Evolutionary conservation across 2,797 vertebrate species (phyloP).

Genomic region (Gadopsis bispinosus): DNA sequence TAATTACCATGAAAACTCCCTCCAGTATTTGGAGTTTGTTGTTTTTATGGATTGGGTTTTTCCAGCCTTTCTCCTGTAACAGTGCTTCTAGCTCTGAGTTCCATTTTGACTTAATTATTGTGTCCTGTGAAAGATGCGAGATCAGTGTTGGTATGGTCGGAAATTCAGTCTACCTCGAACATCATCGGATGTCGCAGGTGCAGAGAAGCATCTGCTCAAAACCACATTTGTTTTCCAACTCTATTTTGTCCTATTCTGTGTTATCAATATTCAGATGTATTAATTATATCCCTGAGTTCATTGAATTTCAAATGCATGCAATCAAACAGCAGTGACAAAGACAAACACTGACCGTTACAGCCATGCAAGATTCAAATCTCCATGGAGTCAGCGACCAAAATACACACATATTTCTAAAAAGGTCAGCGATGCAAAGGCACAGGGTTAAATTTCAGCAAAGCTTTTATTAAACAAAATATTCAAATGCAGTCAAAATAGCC

Average conservation of each 20-base stretch:
- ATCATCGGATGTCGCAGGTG: constrained; percentile 28
- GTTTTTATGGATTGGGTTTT: background rate
- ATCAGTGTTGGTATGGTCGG: background rate
- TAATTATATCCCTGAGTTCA: background rate
- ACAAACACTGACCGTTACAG: background rate
- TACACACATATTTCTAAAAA: background rate
- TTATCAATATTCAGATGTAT: constrained; percentile 36
- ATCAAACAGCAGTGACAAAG: background rate
- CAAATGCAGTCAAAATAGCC: background rate
- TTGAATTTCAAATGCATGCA: constrained; percentile 19
- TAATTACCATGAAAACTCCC: background rate
- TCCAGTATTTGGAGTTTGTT: background rate
- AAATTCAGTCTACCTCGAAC: constrained; percentile 1
- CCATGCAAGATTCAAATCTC: background rate
- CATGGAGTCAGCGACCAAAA: background rate
- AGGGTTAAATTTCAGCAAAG: background rate
- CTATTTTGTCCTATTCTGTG: constrained; percentile 13
- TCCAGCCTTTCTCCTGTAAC: background rate
- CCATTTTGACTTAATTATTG: background rate
- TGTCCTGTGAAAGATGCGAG: background rate
- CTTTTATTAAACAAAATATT: background rate
- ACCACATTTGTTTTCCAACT: constrained; percentile 11
- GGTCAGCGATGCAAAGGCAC: background rate
- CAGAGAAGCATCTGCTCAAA: constrained; percentile 23
- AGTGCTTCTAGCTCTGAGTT: background rate